Base-by-base conservation (phyloP, 2,888 invertebrate species). In the Thysanoteuthis rhombus region DNA sequence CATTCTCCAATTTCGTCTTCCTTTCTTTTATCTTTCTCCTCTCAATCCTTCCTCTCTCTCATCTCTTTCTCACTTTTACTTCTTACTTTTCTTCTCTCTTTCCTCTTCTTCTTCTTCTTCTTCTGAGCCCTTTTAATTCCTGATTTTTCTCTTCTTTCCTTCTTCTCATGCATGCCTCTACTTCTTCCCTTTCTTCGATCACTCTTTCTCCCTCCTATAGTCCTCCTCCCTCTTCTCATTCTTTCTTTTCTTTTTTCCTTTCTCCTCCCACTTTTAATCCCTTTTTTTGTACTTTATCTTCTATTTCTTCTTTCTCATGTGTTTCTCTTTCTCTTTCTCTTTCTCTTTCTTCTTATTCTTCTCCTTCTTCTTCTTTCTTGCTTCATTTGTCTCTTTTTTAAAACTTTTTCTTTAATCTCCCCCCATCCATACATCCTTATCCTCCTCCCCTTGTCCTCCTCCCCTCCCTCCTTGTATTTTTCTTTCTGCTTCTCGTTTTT, bases 291-390 rank as follows among this genome's bases (percentile, higher is more conserved):
- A n/a, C n/a, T 75, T 36, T 12, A 4, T 75, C 19, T 4, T n/a
- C 16, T n/a, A 12, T 25, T 75, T 16, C 75, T 75, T 75, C 19
- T 19, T 36, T 75, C 75, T 75, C 2, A n/a, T n/a, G 1, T n/a
- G 1, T n/a, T 36, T 75, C n/a, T n/a, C 12, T 36, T n/a, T n/a
- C 1, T 16, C 8, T 12, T 10, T n/a, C n/a, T 75, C 8, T 36
- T n/a, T 36, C 3, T 25, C 3, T n/a, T 0, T 3, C n/a, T n/a
- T 10, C 36, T n/a, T 25, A 32, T 75, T 1, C 75, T 36, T 75
- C 1, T 36, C n/a, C n/a, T 12, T 12, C 4, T 12, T n/a, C 16
- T 10, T n/a, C n/a, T 1, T 16, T n/a, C 36, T 10, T 12, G 0
- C 16, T 16, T n/a, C n/a, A 4, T 4, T 36, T 4, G 1, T n/a